These are phyloP conservation scores for Sciaenops ocellatus DNA, from an alignment of 2,797 vertebrate genomes.

Conservation along the genomic window DNA sequence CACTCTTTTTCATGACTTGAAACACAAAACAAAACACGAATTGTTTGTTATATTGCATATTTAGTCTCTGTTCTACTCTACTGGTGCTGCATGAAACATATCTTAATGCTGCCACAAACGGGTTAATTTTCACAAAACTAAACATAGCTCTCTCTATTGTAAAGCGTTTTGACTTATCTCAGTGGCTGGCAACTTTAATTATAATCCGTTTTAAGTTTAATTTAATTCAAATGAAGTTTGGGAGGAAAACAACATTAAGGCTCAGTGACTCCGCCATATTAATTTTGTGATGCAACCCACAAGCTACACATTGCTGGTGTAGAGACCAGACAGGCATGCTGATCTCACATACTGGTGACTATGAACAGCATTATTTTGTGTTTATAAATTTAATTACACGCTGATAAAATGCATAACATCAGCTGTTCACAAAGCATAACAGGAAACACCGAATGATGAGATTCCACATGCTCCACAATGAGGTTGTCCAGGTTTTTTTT, in stretches of 20 bases:
- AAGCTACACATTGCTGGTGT: constrained; percentile 19
- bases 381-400: constrained; percentile 10
- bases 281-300: constrained; percentile 38
- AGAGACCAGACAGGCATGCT: constrained; percentile 33
- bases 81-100: neutral
- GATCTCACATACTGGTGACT: constrained; percentile 20
- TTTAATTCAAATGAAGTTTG: constrained; percentile 46
- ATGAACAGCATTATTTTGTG: constrained; percentile 21
- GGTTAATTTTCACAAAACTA: neutral
- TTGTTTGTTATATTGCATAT: constrained; percentile 21
- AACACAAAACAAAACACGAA: constrained; percentile 14
- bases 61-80: neutral
- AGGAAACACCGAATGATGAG: constrained; percentile 5
- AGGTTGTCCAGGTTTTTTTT: neutral
- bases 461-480: constrained; percentile 10
- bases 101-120: neutral
- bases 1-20: constrained; percentile 37
- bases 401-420: constrained; percentile 39
- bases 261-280: constrained; percentile 49
- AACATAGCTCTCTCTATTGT: constrained; percentile 1
- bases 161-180: constrained; percentile 26
- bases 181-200: constrained; percentile 41
- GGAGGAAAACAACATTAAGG: constrained; percentile 16
- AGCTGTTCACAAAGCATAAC: constrained; percentile 2
- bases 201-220: constrained; percentile 40